Evolutionary conservation across 2,888 invertebrate species (phyloP).

Genomic region (Epirrhoe alternata): DNA sequence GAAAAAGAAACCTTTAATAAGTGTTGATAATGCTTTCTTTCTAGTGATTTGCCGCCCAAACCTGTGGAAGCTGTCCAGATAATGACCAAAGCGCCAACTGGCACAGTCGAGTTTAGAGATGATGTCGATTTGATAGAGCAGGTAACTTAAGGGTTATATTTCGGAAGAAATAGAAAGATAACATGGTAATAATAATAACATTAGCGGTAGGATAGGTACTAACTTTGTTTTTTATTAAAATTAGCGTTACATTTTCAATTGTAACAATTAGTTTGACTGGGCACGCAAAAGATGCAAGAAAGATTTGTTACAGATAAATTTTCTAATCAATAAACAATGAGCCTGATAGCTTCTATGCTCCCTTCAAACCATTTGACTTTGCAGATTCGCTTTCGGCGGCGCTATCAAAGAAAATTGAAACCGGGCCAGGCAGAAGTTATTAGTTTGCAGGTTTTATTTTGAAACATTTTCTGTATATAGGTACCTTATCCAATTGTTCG

Average conservation of each 20-base stretch:
- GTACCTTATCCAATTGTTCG: constrained; percentile 4
- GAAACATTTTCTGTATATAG: constrained; percentile 23
- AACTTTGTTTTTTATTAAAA: background rate
- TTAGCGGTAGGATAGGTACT: background rate
- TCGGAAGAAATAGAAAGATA: too few relatives aligned
- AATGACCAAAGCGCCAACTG: constrained; percentile 68
- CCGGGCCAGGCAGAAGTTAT: constrained; percentile 83
- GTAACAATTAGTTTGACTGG: background rate
- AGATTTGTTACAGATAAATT: constrained; percentile 18
- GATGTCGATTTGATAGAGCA: constrained; percentile 83
- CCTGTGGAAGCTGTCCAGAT: constrained; percentile 63
- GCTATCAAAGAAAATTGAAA: constrained; percentile 84
- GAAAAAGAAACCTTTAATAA: too few relatives aligned
- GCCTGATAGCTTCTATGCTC: constrained; percentile 29
- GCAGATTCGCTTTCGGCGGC: constrained; percentile 85
- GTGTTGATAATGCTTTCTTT: constrained; percentile 1
- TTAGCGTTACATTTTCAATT: background rate
- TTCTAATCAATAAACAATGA: constrained; percentile 37
- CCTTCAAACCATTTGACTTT: constrained; percentile 43
- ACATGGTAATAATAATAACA: too few relatives aligned
- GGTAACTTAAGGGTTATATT: constrained; percentile 51
- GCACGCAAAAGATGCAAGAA: constrained; percentile 3
- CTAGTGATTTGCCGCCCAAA: constrained; percentile 66
- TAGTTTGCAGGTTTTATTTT: constrained; percentile 72
- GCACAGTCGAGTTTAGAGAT: constrained; percentile 80